These are phyloP conservation scores for Conops quadrifasciatus DNA, from an alignment of 2,888 invertebrate genomes.

Conservation along the genomic window DNA sequence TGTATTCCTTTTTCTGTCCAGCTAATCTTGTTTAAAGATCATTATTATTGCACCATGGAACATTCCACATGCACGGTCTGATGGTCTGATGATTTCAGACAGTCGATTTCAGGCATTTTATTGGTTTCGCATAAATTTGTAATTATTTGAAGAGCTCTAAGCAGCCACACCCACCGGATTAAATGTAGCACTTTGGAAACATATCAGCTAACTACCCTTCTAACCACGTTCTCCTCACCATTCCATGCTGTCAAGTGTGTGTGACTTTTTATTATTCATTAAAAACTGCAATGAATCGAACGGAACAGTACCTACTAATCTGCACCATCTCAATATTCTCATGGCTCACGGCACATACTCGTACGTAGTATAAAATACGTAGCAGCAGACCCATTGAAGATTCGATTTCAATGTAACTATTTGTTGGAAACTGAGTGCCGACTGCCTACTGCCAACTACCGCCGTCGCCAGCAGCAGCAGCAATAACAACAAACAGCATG, in stretches of 20 bases:
- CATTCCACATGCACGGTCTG: too few species aligned
- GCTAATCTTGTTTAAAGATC: too few species aligned
- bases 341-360: neutral
- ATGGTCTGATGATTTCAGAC: too few species aligned
- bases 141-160: too few species aligned
- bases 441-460: neutral
- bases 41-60: too few species aligned
- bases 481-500: neutral
- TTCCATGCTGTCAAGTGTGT: neutral
- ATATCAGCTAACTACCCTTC: neutral
- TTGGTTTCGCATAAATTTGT: too few species aligned
- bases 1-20: too few species aligned
- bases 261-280: neutral
- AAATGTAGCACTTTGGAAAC: neutral
- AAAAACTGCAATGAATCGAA: neutral
- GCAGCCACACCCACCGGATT: neutral
- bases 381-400: neutral
- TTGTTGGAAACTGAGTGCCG: constrained; percentile 7
- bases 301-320: neutral
- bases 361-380: neutral
- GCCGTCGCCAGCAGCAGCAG: neutral
- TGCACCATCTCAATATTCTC: neutral
- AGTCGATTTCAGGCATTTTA: too few species aligned
- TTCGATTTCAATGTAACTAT: constrained; percentile 29
- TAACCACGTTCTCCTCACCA: neutral